These are phyloP conservation scores for Pseudocheirus occidentalis DNA, from an alignment of 2,797 vertebrate genomes.

Conservation along the genomic window DNA sequence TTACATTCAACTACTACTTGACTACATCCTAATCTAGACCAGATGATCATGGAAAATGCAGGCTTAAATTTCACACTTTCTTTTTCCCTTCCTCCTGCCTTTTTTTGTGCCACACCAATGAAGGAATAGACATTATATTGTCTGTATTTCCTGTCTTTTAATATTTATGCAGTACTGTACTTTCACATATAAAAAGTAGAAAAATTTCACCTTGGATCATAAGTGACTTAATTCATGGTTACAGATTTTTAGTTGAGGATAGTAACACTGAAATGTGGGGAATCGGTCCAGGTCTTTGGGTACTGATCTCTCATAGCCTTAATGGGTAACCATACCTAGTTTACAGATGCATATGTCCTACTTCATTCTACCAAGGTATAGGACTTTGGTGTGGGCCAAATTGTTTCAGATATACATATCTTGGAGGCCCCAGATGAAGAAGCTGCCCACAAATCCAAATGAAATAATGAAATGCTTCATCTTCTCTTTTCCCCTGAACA, in stretches of 20 bases:
- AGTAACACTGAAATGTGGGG: constrained; percentile 5
- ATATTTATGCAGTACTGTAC: constrained; percentile 31
- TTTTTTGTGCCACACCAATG: background rate
- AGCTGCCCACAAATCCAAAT: constrained; percentile 37
- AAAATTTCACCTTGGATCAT: background rate
- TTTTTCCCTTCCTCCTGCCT: background rate
- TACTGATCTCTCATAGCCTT: background rate
- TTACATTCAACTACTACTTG: background rate
- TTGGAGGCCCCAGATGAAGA: background rate
- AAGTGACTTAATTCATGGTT: background rate
- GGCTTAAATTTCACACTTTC: constrained; percentile 6
- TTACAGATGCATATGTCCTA: constrained; percentile 12
- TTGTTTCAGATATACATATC: background rate
- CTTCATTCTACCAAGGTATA: background rate
- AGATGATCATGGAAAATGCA: constrained; percentile 11
- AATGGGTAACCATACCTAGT: background rate
- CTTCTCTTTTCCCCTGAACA: constrained; percentile 31
- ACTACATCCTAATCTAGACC: background rate
- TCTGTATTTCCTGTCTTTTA: background rate
- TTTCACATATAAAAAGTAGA: constrained; percentile 3
- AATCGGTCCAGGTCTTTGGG: constrained; percentile 34
- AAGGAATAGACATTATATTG: background rate
- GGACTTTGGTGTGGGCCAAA: background rate
- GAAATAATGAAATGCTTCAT: constrained; percentile 36
- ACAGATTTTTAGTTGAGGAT: background rate